Base-by-base conservation (phyloP, 1,140 invertebrate species). In the Camponotus vicinus region DNA sequence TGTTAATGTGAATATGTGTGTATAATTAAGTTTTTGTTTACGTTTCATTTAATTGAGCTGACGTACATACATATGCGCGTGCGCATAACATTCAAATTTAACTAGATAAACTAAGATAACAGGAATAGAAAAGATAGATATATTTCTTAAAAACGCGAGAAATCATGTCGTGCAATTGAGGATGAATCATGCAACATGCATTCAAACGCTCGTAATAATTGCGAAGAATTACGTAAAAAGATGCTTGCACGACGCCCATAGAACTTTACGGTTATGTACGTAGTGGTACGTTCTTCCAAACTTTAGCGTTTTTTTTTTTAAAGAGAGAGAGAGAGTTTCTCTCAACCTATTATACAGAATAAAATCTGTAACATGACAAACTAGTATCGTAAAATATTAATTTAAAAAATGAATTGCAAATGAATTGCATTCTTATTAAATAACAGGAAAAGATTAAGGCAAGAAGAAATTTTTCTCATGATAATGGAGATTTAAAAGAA, bases 181-280 rank as follows among this genome's bases (percentile, higher is more conserved):
- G 80, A 76, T 90, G 89, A 90, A 90, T 90, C 89, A 90, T 75
- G 61, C 78, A 52, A 64, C 49, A 45, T 21, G 75, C 75, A 80
- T 90, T 40, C 42, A 32, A 76, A 87, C 57, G 66, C 80, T 69
- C 78, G 79, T 87, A 89, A 79, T 69, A 83, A 83, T 83, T 73
- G 73, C 69, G 75, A 89, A 89, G 66, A 80, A 80, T 90, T 90
- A 86, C 79, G 88, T 84, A 86, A 76, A 76, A 61, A 80, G 83
- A 86, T 69, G 66, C 49, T 52, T 49, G 18, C 77, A 21, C 85
- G 78, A 79, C 66, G 27, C 75, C 40, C 69, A 40, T 75, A 75
- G 55, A 75, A 61, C 55, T 80, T 79, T 21, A 69, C 9, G 11
- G 1, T 57, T 11, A 64, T 27, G 40, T 63, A 40, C 6, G 1